Evolutionary conservation across 2,113 vertebrate species (phyloP).

Genomic region (Scophthalmus maximus): DNA sequence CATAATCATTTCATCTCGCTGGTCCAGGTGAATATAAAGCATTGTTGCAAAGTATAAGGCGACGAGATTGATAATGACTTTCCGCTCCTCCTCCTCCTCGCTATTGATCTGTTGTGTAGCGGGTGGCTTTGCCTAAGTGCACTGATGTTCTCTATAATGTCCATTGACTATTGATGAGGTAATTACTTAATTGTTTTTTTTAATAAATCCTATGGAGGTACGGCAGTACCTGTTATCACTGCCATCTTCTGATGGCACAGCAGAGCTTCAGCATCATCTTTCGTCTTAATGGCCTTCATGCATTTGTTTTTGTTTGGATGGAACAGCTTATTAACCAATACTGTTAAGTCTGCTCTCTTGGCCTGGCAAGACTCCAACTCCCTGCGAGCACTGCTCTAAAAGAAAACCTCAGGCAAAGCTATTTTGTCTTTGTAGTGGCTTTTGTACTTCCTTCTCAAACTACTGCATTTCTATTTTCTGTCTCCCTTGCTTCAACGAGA

Average conservation of each 20-base stretch:
- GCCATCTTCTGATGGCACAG: background rate
- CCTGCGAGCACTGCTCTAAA: constrained; percentile 41
- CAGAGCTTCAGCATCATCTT: constrained; percentile 3
- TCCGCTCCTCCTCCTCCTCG: too few relatives aligned
- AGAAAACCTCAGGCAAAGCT: constrained; percentile 18
- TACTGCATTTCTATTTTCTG: background rate
- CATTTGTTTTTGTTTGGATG: constrained; percentile 60
- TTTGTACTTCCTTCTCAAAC: background rate
- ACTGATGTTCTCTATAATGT: too few relatives aligned
- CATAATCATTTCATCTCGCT: background rate
- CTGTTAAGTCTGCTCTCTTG: constrained; percentile 22
- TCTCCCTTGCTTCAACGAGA: background rate
- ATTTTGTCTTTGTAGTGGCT: background rate
- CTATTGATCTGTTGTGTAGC: too few relatives aligned
- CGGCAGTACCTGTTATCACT: background rate
- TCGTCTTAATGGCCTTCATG: constrained; percentile 41
- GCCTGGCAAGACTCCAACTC: constrained; percentile 53
- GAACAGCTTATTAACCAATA: constrained; percentile 49
- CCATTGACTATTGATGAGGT: too few relatives aligned
- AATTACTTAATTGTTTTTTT: background rate
- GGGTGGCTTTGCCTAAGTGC: too few relatives aligned
- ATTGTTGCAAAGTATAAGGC: background rate
- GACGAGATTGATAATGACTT: background rate
- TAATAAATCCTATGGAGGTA: background rate
- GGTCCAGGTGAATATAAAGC: background rate